Conservation (phyloP, 2,113 vertebrate species). For the Rhadina sibilatrix region DNA sequence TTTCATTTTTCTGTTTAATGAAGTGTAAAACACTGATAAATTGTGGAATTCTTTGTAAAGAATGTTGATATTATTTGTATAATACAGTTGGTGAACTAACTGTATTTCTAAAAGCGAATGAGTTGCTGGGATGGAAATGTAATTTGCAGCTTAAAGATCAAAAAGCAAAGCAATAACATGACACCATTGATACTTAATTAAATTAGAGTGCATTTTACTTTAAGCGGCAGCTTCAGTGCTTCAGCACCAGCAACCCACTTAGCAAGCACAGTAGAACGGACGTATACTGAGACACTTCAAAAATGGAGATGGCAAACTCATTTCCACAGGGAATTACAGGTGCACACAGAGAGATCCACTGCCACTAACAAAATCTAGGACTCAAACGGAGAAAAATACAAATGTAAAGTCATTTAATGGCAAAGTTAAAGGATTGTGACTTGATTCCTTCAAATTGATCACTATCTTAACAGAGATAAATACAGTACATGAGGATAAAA, state of each 20-base stretch:
- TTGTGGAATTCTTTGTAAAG: slow-evolving; percentile 39
- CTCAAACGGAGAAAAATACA: not conserved
- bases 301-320: not conserved
- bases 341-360: not conserved
- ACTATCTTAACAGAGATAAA: not conserved
- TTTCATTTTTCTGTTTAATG: slow-evolving; percentile 65
- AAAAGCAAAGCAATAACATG: slow-evolving; percentile 28
- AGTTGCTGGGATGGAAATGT: slow-evolving; percentile 12
- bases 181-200: slow-evolving; percentile 18
- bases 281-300: not conserved
- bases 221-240: not conserved
- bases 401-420: not conserved
- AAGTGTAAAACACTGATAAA: slow-evolving; percentile 53
- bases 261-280: not conserved
- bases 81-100: slow-evolving; percentile 5
- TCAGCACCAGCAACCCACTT: not conserved
- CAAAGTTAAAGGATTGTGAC: not conserved
- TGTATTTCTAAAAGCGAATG: slow-evolving; percentile 22
- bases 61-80: slow-evolving; percentile 34
- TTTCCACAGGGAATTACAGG: not conserved
- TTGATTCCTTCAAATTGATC: not conserved
- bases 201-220: slow-evolving; percentile 40
- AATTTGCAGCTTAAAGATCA: slow-evolving; percentile 50
- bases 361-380: not conserved
- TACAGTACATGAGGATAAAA: not conserved